A percentile compares a stretch with the other conserved stretches of the same genome.
Conservation (phyloP, 2,888 invertebrate genomes). For the Seladonia tumulorum region DNA sequence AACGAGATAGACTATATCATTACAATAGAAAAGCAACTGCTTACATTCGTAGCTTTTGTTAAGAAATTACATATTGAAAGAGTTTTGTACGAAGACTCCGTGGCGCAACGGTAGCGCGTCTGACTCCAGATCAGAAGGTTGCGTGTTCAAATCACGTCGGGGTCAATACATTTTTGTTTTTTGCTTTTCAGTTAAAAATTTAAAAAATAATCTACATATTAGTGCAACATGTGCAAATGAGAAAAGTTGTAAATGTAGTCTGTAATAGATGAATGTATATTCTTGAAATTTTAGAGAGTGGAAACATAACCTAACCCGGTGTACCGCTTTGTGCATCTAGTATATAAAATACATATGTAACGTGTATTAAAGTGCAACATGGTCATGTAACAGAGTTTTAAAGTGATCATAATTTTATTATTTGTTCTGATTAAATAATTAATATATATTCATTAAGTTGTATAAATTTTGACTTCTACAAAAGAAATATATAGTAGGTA, state of each 20-base stretch:
- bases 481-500: neutral
- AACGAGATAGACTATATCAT: too few relatives aligned
- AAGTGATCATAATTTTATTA: neutral
- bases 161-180: slow-evolving; percentile 85
- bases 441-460: neutral
- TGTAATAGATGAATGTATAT: neutral
- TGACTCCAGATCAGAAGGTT: slow-evolving; percentile 99
- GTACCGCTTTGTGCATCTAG: neutral
- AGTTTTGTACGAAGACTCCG: slow-evolving; percentile 87
- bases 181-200: neutral
- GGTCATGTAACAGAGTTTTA: slow-evolving; percentile 5
- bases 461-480: neutral
- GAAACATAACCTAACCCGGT: neutral
- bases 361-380: neutral
- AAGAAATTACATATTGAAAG: slow-evolving; percentile 5
- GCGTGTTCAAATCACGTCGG: slow-evolving; percentile 99
- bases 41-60: neutral
- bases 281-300: neutral
- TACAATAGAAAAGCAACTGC: neutral
- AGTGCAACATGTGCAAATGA: neutral
- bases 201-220: neutral
- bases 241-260: neutral
- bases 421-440: neutral
- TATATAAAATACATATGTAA: neutral
- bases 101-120: slow-evolving; percentile 99